Percentiles rank a stretch among this genome's conserved stretches.
phyloP scores from a whole-genome alignment of 2,113 vertebrate genomes.

The Pelecanoides urinatrix region DNA sequence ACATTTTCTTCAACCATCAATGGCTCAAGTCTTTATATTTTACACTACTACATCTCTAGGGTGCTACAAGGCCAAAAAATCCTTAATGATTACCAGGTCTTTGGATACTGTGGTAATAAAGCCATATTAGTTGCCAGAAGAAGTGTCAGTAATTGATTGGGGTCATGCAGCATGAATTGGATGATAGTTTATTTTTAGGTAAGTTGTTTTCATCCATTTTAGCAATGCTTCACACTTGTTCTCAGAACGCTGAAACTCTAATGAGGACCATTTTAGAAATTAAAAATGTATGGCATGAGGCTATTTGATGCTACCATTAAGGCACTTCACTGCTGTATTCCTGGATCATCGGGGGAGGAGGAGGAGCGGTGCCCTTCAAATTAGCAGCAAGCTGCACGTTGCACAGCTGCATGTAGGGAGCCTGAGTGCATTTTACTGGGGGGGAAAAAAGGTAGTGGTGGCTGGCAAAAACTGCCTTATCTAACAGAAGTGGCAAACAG shows the following conservation, averaged over 20 bases:
- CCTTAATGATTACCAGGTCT: neutral
- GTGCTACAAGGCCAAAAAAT: neutral
- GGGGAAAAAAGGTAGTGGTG: neutral
- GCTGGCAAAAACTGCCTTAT: neutral
- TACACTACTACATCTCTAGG: neutral
- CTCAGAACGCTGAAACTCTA: neutral
- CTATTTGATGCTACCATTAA: slow-evolving; percentile 49
- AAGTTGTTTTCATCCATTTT: neutral
- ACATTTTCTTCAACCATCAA: neutral
- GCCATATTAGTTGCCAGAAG: neutral
- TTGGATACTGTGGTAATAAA: neutral
- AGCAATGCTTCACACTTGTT: neutral
- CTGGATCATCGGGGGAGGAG: slow-evolving; percentile 13
- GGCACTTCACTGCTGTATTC: neutral
- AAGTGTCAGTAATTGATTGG: neutral
- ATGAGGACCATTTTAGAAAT: slow-evolving; percentile 22
- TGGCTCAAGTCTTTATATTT: neutral
- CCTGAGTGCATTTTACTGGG: neutral
- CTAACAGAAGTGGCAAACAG: neutral
- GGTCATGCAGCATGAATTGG: neutral
- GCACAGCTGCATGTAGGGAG: neutral
- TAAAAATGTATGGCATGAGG: slow-evolving; percentile 48
- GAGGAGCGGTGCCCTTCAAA: neutral
- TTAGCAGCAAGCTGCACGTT: neutral
- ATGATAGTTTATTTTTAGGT: neutral